These are phyloP conservation scores for Andrena flavipes DNA, from an alignment of 2,888 invertebrate species.

Conservation along the genomic window DNA sequence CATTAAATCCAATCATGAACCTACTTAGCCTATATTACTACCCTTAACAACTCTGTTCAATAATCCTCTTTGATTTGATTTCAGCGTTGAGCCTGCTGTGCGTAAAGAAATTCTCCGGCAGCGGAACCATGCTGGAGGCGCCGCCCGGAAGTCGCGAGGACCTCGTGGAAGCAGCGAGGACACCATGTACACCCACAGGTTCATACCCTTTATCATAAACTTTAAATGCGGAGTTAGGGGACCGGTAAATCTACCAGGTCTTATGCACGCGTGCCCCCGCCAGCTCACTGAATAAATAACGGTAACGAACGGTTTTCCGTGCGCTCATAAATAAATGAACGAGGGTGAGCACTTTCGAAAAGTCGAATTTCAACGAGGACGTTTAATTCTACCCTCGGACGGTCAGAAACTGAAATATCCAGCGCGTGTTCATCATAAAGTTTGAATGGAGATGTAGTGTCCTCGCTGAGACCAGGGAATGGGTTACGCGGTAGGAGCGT, in stretches of 20 bases:
- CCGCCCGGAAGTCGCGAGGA: slow-evolving; percentile 83
- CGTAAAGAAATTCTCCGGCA: slow-evolving; percentile 80
- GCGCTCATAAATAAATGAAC: not conserved
- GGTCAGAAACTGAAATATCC: slow-evolving; percentile 2
- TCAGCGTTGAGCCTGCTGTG: slow-evolving; percentile 83
- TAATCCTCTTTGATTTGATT: slow-evolving; percentile 39
- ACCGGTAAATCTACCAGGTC: slow-evolving; percentile 26
- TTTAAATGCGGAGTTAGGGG: slow-evolving; percentile 46
- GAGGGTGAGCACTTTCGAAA: not conserved
- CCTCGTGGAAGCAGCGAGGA: slow-evolving; percentile 82
- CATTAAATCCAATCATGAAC: no score
- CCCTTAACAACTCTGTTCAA: not conserved
- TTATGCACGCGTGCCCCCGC: slow-evolving; percentile 6
- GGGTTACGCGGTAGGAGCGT: not conserved
- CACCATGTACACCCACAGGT: slow-evolving; percentile 82
- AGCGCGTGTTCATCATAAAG: slow-evolving; percentile 37
- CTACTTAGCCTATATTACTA: not conserved
- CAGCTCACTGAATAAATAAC: slow-evolving; percentile 3
- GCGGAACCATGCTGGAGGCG: slow-evolving; percentile 80
- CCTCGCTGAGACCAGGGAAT: slow-evolving; percentile 11
- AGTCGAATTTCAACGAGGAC: not conserved
- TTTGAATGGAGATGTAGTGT: slow-evolving; percentile 36
- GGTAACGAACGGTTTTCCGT: slow-evolving; percentile 1
- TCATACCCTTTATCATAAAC: slow-evolving; percentile 37
- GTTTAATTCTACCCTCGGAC: not conserved